phyloP scores from a whole-genome alignment of 2,888 invertebrate species.

The Tenthredo scrophulariae region DNA sequence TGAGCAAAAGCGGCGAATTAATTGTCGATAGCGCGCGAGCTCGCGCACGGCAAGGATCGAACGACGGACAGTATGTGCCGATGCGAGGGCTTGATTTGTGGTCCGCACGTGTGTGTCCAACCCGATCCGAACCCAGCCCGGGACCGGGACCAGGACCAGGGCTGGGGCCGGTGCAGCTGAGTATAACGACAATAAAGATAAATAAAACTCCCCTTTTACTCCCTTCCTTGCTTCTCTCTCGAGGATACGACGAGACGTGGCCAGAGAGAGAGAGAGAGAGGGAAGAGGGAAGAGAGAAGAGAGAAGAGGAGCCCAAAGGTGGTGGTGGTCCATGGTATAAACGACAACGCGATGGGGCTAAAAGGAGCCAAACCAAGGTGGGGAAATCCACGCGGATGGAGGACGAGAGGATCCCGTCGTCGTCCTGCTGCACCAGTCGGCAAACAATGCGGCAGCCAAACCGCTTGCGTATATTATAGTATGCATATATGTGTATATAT shows the following conservation, averaged over 20 bases:
- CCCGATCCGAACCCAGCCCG: conserved; percentile 49
- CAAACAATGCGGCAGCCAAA: conserved; percentile 49
- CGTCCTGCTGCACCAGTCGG: conserved; percentile 15
- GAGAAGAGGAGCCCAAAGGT: conserved; percentile 26
- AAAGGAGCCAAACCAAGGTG: conserved; percentile 11
- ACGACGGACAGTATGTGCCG: conserved; percentile 52
- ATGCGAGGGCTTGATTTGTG: conserved; percentile 71
- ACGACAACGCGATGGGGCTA: conserved; percentile 6
- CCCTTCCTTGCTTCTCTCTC: not conserved
- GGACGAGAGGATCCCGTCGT: not conserved
- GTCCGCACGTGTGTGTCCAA: conserved; percentile 70
- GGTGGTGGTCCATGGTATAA: conserved; percentile 28
- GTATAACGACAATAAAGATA: conserved; percentile 67
- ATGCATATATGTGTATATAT: not conserved
- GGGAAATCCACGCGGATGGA: conserved; percentile 18
- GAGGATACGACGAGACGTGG: conserved; percentile 49
- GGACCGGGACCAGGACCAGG: conserved; percentile 51
- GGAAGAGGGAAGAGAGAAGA: not conserved
- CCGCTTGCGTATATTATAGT: conserved; percentile 7
- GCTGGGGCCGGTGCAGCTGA: conserved; percentile 52
- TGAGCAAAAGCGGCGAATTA: conserved; percentile 73
- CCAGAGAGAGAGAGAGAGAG: conserved; percentile 54
- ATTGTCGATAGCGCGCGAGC: conserved; percentile 73
- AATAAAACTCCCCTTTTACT: conserved; percentile 52
- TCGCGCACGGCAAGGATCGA: conserved; percentile 52